Base-by-base conservation (phyloP, 2,888 invertebrate genomes). In the Ennomos erosarius region DNA sequence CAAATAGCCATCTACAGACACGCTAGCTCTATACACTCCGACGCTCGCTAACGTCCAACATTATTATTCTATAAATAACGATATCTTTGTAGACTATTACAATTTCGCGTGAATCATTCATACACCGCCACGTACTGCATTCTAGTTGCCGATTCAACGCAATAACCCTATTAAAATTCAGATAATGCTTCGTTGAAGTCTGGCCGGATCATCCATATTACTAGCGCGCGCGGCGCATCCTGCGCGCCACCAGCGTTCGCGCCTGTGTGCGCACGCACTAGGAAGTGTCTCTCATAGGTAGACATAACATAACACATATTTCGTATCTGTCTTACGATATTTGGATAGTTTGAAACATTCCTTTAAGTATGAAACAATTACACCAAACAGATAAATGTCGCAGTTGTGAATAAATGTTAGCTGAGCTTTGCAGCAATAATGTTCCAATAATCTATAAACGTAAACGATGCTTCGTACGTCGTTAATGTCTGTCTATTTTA, bases 141-240 rank as follows among this genome's bases (percentile, higher is more conserved):
- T 86, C 79, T 81, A 80, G 81, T 81, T 73, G 79, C 71, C 76
- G 70, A 87, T 87, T 88, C 83, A 85, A 88, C 87, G 84, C 84
- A 90, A 88, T 87, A 74, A 85, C 83, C 60, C 70, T 70, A 85
- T 91, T 90, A 83, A 84, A 84, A 91, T 90, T 91, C 91, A 83
- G 78, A 82, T 81, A 80, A 81, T 85, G 86, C 71, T 69, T 68
- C 73, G 71, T 65, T 72, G 74, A 77, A 78, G 88, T 85, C 87
- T 86, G 81, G 74, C 75, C 78, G 83, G 85, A 88, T 87, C 83
- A 86, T 85, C 85, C 86, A 81, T 88, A 88, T 84, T 85, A 78
- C 81, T 75, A 79, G 70, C 80, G 87, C 84, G 82, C 82, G 65
- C 78, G 75, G 74, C 78, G 79, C 82, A 87, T 90, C 88, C 90